Percentiles rank a stretch among this genome's conserved stretches.
These are phyloP conservation scores for Athrips mouffetella DNA, from an alignment of 2,888 invertebrate genomes.

Conservation along the genomic window DNA sequence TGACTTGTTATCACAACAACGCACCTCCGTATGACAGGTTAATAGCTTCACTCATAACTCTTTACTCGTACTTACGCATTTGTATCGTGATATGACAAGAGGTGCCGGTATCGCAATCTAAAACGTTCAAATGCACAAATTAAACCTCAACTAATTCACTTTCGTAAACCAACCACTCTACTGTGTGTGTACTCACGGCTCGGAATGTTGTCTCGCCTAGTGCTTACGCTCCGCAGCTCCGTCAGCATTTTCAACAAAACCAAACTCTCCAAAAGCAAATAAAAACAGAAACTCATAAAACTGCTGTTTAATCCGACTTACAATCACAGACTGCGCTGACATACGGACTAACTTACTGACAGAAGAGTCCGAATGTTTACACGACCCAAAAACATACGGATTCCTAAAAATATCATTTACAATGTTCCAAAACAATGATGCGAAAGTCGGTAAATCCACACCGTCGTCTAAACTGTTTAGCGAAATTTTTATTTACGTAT, in stretches of 20 bases:
- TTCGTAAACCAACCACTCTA: constrained; percentile 24
- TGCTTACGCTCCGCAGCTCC: constrained; percentile 57
- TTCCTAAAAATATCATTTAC: constrained; percentile 77
- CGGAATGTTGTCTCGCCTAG: constrained; percentile 67
- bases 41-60: constrained; percentile 15
- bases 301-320: constrained; percentile 53
- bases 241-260: constrained; percentile 46
- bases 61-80: constrained; percentile 74
- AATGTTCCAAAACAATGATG: constrained; percentile 67
- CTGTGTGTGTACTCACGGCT: constrained; percentile 62
- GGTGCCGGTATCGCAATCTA: constrained; percentile 75
- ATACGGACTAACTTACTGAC: constrained; percentile 63
- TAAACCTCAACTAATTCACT: constrained; percentile 29
- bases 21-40: constrained; percentile 23
- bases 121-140: constrained; percentile 59
- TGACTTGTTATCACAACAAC: neutral
- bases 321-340: constrained; percentile 65
- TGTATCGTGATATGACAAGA: constrained; percentile 75
- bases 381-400: constrained; percentile 72
- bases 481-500: constrained; percentile 79
- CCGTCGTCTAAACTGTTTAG: constrained; percentile 50
- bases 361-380: constrained; percentile 70
- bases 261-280: constrained; percentile 27
- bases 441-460: constrained; percentile 56
- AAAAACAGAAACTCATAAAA: constrained; percentile 46